Base-by-base conservation (phyloP, 2,113 vertebrate species). In the Mus spicilegus region DNA sequence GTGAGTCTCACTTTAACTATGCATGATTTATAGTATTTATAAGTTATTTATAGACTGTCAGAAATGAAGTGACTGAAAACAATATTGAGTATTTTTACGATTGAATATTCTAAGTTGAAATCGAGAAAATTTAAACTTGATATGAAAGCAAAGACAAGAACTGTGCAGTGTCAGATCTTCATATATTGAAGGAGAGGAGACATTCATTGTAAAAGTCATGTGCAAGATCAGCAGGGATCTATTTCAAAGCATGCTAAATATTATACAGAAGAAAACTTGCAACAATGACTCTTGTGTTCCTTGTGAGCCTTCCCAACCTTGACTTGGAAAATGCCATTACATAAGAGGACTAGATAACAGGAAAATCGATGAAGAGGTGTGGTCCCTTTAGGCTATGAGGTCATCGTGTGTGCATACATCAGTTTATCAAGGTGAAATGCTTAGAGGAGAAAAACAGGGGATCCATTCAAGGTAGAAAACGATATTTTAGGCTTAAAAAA, bases 51-150 rank as follows among this genome's bases (percentile, higher is more conserved):
- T 77, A 90, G 42, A 39, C 3, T 42, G 56, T 42, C 17, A 85
- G 70, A 95, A 90, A 58, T 73, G 20, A 89, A 85, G 78, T 65
- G 6, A 69, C 42, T 78, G 72, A 73, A 69, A 88, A 33, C 17
- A 73, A 12, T 3, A 49, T 77, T 67, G 30, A 1, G 6, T 84
- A 51, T 39, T 70, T 61, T 87, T 91, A 33, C 6, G 39, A 46
- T 33, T 49, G 8, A 78, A 78, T 82, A 51, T 65, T 90, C 24
- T 95, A 85, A 87, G 56, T 42, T 73, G 24, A 93, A 73, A 30
- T 30, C 17, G 13, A 8, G 33, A 65, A 33, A 91, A 89, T 67
- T 61, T 87, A 77, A 87, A 24, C 73, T 7, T 2, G 63, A 88
- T 61, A 24, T 7, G 36, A 84, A 78, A 24, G 26, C 39, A 91